Base-by-base conservation (phyloP, 2,797 vertebrate genomes). In the Selene dorsalis region DNA sequence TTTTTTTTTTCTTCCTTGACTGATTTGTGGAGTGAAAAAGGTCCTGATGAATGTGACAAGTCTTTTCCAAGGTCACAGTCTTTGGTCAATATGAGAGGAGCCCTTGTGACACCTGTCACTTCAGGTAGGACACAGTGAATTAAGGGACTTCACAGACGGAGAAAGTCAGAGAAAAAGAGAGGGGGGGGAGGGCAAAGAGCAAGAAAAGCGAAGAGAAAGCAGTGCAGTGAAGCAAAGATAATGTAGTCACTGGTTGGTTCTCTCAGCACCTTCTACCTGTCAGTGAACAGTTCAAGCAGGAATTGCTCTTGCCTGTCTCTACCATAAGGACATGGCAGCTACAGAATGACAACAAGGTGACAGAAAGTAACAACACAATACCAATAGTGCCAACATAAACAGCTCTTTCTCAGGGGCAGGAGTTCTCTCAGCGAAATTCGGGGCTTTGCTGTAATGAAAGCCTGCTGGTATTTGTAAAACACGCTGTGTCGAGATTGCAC, bases 181-280 rank as follows among this genome's bases (percentile, higher is more conserved):
- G 55, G 70, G 24, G 24, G 16, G 62, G 26, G 63, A 66, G 81
- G 79, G 77, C 73, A 88, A 30, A 73, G 84, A 69, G 74, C 77
- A 61, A 57, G 69, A 55, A 53, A 66, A 73, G 55, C 24, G 6
- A 32, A 70, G 76, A 69, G 79, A 83, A 83, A 69, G 77, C 65
- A n/a, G 79, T 65, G 88, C 91, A 88, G 80, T 67, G 80, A 79
- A 89, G 92, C 89, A 68, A 48, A 84, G 80, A 90, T 89, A 88
- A 93, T 91, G 84, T 78, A 91, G 87, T 89, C 90, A 39, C 75
- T 78, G 86, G 84, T 87, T 78, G 79, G 73, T 83, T 84, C 81
- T 58, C 84, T 79, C 79, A 70, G 85, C 87, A 87, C 81, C 88
- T 91, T 90, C 90, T 82, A 85, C 84, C 89, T 92, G 91, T 91